Evolutionary conservation across 2,113 vertebrate genomes (phyloP).

Genomic region (Suricata suricatta): DNA sequence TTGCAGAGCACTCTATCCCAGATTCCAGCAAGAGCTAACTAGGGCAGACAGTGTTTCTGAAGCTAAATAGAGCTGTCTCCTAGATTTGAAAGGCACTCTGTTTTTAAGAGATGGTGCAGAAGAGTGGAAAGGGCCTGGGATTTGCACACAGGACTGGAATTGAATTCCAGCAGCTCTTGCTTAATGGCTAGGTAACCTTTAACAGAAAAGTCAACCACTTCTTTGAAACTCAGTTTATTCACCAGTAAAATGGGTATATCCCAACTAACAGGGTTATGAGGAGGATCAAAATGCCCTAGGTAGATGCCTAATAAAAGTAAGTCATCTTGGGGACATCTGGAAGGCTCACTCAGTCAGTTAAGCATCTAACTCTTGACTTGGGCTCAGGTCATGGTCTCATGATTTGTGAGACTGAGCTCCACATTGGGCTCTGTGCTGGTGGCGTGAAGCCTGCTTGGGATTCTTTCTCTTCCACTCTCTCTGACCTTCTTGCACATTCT

Average conservation of each 20-base stretch:
- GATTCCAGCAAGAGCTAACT: background rate
- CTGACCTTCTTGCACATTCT: too few relatives aligned
- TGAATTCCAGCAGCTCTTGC: background rate
- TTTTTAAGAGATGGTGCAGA: background rate
- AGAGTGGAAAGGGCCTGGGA: background rate
- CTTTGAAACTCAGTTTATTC: constrained; percentile 13
- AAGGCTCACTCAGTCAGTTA: too few relatives aligned
- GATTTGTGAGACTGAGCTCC: too few relatives aligned
- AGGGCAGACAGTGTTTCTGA: background rate
- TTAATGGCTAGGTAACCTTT: background rate
- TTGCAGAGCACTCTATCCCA: background rate
- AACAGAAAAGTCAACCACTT: background rate
- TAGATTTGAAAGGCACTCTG: background rate
- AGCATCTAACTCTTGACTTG: too few relatives aligned
- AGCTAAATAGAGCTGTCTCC: background rate
- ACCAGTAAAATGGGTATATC: background rate
- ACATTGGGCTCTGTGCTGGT: too few relatives aligned
- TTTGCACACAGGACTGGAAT: background rate
- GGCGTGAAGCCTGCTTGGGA: too few relatives aligned
- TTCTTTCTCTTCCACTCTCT: too few relatives aligned
- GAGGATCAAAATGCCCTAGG: background rate
- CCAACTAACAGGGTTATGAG: background rate
- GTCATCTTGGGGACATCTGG: background rate
- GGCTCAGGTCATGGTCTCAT: too few relatives aligned
- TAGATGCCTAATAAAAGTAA: background rate